These are phyloP conservation scores for Pseudotriccus pelzelni DNA, from an alignment of 2,797 vertebrate genomes.

Conservation along the genomic window DNA sequence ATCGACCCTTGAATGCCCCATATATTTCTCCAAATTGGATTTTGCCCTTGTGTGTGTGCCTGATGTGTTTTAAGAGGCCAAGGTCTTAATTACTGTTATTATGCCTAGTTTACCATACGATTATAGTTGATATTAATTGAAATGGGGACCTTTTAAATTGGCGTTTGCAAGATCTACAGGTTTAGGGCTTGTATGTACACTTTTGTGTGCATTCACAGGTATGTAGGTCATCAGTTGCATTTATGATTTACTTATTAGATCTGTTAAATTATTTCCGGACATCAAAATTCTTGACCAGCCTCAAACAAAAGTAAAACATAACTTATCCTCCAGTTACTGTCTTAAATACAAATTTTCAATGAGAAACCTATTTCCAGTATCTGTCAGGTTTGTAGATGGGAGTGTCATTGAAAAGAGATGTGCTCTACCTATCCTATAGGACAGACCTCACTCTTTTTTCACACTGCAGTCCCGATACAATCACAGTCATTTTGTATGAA, in stretches of 20 bases:
- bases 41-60: constrained; percentile 9
- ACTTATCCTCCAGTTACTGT: not conserved
- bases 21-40: constrained; percentile 59
- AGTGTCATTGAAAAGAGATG: not conserved
- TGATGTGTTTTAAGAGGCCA: constrained; percentile 59
- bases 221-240: not conserved
- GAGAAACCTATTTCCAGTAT: not conserved
- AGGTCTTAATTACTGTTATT: constrained; percentile 61
- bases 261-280: not conserved
- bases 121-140: constrained; percentile 73
- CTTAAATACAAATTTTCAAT: not conserved
- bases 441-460: not conserved
- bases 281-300: not conserved
- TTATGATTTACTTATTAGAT: not conserved
- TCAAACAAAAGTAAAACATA: not conserved
- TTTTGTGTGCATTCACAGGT: not conserved
- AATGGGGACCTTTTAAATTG: not conserved
- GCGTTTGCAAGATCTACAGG: not conserved
- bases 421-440: not conserved
- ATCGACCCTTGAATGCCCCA: constrained; percentile 49
- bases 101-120: constrained; percentile 59
- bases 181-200: not conserved
- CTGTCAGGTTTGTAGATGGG: not conserved
- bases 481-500: not conserved
- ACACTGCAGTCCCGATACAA: not conserved